A percentile compares a stretch with the other conserved stretches of the same genome.
Evolutionary conservation across 35 echinoderm and acorn worm genomes (phyloP).

Genomic region (Chiridota heheva): DNA sequence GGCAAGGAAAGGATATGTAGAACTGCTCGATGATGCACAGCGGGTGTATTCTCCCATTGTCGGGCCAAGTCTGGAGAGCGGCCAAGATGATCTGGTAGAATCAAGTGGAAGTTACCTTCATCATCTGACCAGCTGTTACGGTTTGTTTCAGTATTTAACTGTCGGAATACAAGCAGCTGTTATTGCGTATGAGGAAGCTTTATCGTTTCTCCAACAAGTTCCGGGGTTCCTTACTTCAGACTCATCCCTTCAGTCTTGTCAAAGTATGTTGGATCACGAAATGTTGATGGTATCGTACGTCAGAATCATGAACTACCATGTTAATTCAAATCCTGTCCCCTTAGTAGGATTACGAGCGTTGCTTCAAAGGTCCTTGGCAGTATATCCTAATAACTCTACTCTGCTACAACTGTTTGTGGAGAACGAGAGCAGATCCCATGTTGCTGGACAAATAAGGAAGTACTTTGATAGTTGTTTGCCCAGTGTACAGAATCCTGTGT

Average conservation of each 20-base stretch:
- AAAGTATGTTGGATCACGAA: slow-evolving; percentile 64
- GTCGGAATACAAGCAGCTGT: slow-evolving; percentile 74
- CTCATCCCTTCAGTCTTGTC: slow-evolving; percentile 19
- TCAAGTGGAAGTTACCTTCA: slow-evolving; percentile 62
- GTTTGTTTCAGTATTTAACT: slow-evolving; percentile 89
- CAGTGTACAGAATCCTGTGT: slow-evolving; percentile 37
- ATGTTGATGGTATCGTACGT: slow-evolving; percentile 51
- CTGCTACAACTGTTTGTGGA: slow-evolving; percentile 67
- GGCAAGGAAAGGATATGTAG: slow-evolving; percentile 72
- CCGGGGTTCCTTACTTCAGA: neutral
- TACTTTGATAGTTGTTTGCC: slow-evolving; percentile 72
- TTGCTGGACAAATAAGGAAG: slow-evolving; percentile 69
- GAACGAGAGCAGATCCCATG: slow-evolving; percentile 69
- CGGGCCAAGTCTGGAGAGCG: neutral
- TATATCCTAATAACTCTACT: slow-evolving; percentile 62
- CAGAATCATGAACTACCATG: slow-evolving; percentile 58
- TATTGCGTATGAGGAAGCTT: slow-evolving; percentile 66
- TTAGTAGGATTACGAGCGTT: slow-evolving; percentile 52
- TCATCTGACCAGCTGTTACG: slow-evolving; percentile 74
- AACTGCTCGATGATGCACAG: slow-evolving; percentile 41
- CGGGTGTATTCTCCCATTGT: slow-evolving; percentile 48
- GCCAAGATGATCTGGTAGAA: neutral
- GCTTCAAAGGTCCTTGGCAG: slow-evolving; percentile 62
- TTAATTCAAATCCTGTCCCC: slow-evolving; percentile 46
- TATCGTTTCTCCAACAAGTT: slow-evolving; percentile 41